Percentiles rank a stretch among this genome's conserved stretches.
These are phyloP conservation scores for Drosophila ficusphila DNA, from an alignment of 1,140 invertebrate species.

Conservation along the genomic window DNA sequence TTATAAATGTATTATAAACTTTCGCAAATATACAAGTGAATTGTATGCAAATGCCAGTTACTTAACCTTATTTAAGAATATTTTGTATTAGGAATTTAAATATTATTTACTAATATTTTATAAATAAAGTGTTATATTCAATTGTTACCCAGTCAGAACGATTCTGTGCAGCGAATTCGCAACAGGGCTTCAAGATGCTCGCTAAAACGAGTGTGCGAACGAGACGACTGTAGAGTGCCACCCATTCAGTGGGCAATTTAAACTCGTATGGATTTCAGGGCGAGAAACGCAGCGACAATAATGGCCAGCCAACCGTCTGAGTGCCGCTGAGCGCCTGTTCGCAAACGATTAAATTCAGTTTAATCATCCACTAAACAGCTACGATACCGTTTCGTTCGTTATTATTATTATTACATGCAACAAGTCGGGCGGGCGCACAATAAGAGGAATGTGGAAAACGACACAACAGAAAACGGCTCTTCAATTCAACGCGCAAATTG, in stretches of 20 bases:
- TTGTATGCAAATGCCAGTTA: too few relatives aligned
- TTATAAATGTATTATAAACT: too few relatives aligned
- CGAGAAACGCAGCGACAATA: constrained; percentile 56
- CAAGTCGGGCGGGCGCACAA: constrained; percentile 53
- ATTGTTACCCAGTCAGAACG: neutral
- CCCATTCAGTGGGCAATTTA: constrained; percentile 63
- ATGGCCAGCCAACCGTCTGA: constrained; percentile 23
- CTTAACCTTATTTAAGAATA: too few relatives aligned
- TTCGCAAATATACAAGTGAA: too few relatives aligned
- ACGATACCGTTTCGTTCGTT: constrained; percentile 82
- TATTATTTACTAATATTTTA: neutral
- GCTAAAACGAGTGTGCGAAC: constrained; percentile 30
- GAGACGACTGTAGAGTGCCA: constrained; percentile 45
- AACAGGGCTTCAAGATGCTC: constrained; percentile 18
- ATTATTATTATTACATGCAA: constrained; percentile 82
- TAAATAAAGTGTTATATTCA: neutral
- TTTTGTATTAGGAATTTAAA: too few relatives aligned
- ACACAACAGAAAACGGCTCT: constrained; percentile 18
- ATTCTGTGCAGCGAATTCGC: constrained; percentile 38
- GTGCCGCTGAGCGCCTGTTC: constrained; percentile 78
- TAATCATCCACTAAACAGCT: constrained; percentile 84
- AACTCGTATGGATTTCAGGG: constrained; percentile 72
- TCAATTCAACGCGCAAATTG: constrained; percentile 60
- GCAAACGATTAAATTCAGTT: constrained; percentile 84
- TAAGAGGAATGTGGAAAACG: constrained; percentile 44